Evolutionary conservation across 30 jellyfish, hydroid and myxozoan species (phyloP), one percentile per base, ranked within the genome.

Genomic region (Turritopsis dohrnii): DNA sequence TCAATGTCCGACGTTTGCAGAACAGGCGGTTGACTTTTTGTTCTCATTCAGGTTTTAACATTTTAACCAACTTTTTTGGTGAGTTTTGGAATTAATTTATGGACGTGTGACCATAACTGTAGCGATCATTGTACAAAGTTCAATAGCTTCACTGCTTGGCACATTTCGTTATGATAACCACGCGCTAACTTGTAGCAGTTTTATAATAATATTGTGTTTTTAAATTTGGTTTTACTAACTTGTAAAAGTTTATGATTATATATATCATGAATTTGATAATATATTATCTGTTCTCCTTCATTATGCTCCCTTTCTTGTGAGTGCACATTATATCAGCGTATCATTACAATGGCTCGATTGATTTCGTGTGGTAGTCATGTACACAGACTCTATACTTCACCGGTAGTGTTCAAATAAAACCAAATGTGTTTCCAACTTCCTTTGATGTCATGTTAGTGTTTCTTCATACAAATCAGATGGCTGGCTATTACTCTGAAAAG

Each of bases 401-500:
- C n/a, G n/a, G n/a, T n/a, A n/a, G n/a, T n/a, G n/a, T n/a, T n/a
- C n/a, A n/a, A n/a, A n/a, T n/a, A n/a, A n/a, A n/a, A n/a, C n/a
- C n/a, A n/a, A n/a, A n/a, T n/a, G n/a, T n/a, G n/a, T n/a, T n/a
- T n/a, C n/a, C n/a, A n/a, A n/a, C n/a, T n/a, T n/a, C n/a, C n/a
- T n/a, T n/a, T n/a, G n/a, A n/a, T n/a, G n/a, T n/a, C n/a, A n/a
- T n/a, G n/a, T 13, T 41, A 41, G 0, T 88, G 28, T 83, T 86
- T 83, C 86, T 91, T 91, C 96, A 91, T 91, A 90, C 97, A 91
- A 30, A 91, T 90, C 26, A 87, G 83, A 72, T 91, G 97, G 54
- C 89, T 86, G 23, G 87, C 94, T 66, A 83, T 85, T 21, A 79
- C 85, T 41, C 97, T 91, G 30, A 66, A 74, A 77, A 76, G 54